Evolutionary conservation across 2,797 vertebrate species (phyloP), one percentile per base, ranked within the genome.

Genomic region (Choloepus didactylus): DNA sequence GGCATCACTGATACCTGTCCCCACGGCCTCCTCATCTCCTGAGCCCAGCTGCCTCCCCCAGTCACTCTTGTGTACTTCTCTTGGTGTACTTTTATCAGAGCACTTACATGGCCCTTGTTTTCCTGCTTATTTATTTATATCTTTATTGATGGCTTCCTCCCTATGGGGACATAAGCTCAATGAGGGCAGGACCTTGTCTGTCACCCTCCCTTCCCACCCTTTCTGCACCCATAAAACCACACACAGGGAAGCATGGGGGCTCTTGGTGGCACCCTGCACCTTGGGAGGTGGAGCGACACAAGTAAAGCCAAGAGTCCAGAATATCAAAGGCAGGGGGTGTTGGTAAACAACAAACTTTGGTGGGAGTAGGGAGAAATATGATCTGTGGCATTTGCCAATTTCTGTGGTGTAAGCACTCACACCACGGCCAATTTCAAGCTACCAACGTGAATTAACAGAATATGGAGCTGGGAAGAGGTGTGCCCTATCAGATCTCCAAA

Each of bases 301-400:
- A 46, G n/a, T 6, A 59, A n/a, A 46, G 56, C 4, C 1, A 3
- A 15, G 35, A 16, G 11, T 8, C 76, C 19, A n/a, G 54, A 44
- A 11, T 73, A 76, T 67, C 35, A 59, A 44, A 70, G 56, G 7
- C 51, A 64, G 44, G n/a, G 21, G 35, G 25, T 83, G 16, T 21
- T 82, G 35, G 16, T 51, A 76, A 29, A 35, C 8, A 10, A 76
- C 29, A 44, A 29, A 21, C 70, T 38, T 2, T 18, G 14, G 18
- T 35, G 2, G 0, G 0, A 2, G 3, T 10, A 31, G 0, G 2
- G 38, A 54, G 5, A 4, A 0, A 18, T 3, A 16, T 69, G 72
- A 49, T 64, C 10, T 60, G 11, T 70, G 80, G 23, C 5, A 12
- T 10, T 25, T 59, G 66, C 54, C 66, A 66, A 29, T 66, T 72